Evolutionary conservation across 2,797 vertebrate genomes (phyloP), one percentile per base, ranked within the genome.

Genomic region (Mormyrus hasselquistii): DNA sequence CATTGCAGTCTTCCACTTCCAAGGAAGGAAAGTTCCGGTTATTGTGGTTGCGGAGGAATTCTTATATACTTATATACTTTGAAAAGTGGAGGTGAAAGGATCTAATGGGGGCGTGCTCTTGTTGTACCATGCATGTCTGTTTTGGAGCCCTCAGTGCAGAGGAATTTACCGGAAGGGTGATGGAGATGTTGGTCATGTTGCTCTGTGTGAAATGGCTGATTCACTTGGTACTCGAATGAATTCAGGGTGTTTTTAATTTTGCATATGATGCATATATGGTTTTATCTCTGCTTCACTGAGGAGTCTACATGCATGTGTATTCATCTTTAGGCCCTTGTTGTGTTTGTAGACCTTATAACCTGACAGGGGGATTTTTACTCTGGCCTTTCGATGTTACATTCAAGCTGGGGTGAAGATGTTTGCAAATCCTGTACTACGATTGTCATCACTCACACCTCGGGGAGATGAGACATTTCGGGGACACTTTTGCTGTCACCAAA

Each of bases 101-200:
- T 55, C 49, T 82, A 22, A 53, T 82, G 12, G 52, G 29, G 50
- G 19, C 12, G 2, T 44, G 7, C 25, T 76, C 9, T 14, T 25
- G 44, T 3, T 50, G 49, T 95, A 95, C 92, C 92, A 94, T 90
- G 90, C 90, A 90, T 95, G 92, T 91, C 92, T 95, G 94, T 92
- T 95, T 92, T 96, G 95, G 95, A 92, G 88, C 93, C 94, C 96
- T 96, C 94, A 93, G 90, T 92, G 92, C 93, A 19, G 34, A 47
- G 16, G 19, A 19, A 16, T 12, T 88, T 57, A 76, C 29, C 5
- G 41, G n/a, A 19, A 88, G 88, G 38, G 16, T 62, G 25, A 38
- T 6, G 19, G 52, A 84, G 52, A 41, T 55, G 7, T 79, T 22
- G 79, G 19, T 22, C 4, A 1, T 49, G 79, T 22, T n/a, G 22